A percentile compares a stretch with the other conserved stretches of the same genome.
Evolutionary conservation across 2,888 invertebrate genomes (phyloP).

Genomic region (Blomia tropicalis): DNA sequence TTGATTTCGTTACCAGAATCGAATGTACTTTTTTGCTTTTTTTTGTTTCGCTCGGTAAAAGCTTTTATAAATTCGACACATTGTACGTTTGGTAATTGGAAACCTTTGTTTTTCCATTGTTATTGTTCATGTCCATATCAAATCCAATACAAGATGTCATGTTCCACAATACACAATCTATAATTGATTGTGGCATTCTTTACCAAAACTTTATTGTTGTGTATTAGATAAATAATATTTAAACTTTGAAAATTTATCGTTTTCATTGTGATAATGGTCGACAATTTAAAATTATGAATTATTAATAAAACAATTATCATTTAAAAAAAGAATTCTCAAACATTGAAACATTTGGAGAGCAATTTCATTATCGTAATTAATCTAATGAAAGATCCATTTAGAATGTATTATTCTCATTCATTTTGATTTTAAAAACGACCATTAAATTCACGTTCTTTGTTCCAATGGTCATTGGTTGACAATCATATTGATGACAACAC

Average conservation of each 20-base stretch:
- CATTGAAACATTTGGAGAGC: not conserved
- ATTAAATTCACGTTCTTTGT: not conserved
- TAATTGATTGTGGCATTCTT: no score
- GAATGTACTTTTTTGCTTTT: no score
- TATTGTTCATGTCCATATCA: no score
- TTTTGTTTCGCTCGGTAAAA: no score
- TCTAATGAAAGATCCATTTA: not conserved
- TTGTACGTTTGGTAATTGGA: no score
- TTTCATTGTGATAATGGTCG: constrained; percentile 1
- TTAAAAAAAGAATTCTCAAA: not conserved
- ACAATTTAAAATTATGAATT: not conserved
- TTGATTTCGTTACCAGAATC: no score
- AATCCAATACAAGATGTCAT: no score
- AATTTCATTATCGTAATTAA: not conserved
- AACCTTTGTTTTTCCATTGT: not conserved
- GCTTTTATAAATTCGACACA: no score
- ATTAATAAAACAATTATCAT: not conserved
- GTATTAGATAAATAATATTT: not conserved
- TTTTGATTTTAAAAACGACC: not conserved
- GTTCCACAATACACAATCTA: no score
- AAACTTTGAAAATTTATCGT: not conserved
- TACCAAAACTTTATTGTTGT: no score
- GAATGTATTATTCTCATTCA: not conserved
- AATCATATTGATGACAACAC: no score
- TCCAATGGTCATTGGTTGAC: not conserved